Conservation (phyloP, 2,113 vertebrate genomes). For the Cynocephalus volans region DNA sequence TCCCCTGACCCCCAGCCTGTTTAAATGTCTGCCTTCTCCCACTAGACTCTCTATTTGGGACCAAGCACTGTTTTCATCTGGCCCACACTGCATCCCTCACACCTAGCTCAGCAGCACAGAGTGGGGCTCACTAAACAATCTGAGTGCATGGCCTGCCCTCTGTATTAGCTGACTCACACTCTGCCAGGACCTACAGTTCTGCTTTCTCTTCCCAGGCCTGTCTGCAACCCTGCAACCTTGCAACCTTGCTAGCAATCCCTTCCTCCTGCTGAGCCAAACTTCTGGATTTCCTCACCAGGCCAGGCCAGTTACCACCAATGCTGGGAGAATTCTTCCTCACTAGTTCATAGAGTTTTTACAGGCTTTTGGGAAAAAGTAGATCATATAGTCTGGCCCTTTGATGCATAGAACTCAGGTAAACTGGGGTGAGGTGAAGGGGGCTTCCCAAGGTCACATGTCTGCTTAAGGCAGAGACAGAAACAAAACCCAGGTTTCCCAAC, state of each 20-base stretch:
- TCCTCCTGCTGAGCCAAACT: not conserved
- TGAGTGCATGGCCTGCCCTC: not conserved
- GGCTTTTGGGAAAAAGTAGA: not conserved
- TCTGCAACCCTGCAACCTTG: not conserved
- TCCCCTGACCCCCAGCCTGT: not conserved
- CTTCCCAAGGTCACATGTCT: not conserved
- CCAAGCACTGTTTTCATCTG: not conserved
- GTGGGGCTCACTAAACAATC: not conserved
- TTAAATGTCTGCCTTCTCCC: not conserved
- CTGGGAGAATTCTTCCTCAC: not conserved
- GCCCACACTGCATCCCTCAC: not conserved
- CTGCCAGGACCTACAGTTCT: not conserved
- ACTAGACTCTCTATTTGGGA: not conserved
- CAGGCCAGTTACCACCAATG: not conserved
- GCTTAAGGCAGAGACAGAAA: not conserved
- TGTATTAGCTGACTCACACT: not conserved
- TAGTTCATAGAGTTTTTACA: not conserved
- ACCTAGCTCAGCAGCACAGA: not conserved
- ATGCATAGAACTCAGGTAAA: not conserved
- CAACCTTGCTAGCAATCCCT: not conserved
- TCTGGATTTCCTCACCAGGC: not conserved
- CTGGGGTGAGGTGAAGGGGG: rapidly evolving
- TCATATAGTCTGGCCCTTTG: not conserved
- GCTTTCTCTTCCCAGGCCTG: not conserved
- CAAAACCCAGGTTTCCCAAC: not conserved